phyloP scores from a whole-genome alignment of 2,113 vertebrate genomes.

The Megaleporinus macrocephalus region DNA sequence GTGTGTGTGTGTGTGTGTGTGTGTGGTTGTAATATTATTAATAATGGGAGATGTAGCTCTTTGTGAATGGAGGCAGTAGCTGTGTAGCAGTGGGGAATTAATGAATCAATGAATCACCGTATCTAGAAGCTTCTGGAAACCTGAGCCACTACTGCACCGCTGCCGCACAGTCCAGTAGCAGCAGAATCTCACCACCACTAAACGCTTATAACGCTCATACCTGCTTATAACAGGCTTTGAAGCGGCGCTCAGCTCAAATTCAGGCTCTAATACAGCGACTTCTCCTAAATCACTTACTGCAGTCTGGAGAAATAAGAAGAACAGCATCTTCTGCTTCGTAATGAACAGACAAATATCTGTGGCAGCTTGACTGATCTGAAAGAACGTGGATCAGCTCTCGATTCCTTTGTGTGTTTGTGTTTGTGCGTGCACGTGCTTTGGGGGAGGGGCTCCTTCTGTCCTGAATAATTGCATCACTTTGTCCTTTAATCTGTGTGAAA shows the following conservation, averaged over 20 bases:
- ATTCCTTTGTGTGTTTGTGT: not conserved
- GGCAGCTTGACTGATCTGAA: not conserved
- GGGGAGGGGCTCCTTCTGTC: not conserved
- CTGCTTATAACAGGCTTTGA: too few relatives aligned
- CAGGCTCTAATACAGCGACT: too few relatives aligned
- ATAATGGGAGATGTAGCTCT: constrained; percentile 2
- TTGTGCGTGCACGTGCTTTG: constrained; percentile 6
- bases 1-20: constrained; percentile 3
- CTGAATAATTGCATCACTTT: constrained; percentile 6
- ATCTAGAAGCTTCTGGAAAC: constrained; percentile 47
- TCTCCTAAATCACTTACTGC: too few relatives aligned
- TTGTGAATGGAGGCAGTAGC: constrained; percentile 19
- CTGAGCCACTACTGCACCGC: not conserved
- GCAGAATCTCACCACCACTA: too few relatives aligned
- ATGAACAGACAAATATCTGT: not conserved
- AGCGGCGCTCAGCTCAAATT: too few relatives aligned
- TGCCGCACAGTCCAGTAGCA: not conserved
- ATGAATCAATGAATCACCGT: constrained; percentile 31
- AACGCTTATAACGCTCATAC: too few relatives aligned
- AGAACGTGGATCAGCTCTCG: not conserved
- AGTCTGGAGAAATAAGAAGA: too few relatives aligned
- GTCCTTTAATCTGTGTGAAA: not conserved
- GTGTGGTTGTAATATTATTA: constrained; percentile 15
- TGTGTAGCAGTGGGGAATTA: not conserved
- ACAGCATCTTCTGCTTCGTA: not conserved